Evolutionary conservation across 1,140 invertebrate species (phyloP).

Genomic region (Trachymyrmex cornetzi): DNA sequence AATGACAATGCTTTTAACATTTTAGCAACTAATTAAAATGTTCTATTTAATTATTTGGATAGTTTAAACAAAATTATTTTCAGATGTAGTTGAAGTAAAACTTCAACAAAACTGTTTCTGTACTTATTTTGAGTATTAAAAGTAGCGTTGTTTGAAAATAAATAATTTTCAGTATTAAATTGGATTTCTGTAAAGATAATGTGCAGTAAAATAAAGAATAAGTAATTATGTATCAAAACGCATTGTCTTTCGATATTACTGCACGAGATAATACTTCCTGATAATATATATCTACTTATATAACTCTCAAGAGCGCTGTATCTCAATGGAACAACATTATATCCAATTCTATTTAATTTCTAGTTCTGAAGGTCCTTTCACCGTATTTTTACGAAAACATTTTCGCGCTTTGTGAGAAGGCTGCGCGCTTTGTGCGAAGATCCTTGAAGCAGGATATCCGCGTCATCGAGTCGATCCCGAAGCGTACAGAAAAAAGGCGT

Average conservation of each 20-base stretch:
- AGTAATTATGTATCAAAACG: background rate
- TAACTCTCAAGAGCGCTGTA: background rate
- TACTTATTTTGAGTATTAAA: too few relatives aligned
- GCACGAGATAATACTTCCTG: background rate
- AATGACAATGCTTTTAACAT: too few relatives aligned
- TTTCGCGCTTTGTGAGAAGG: background rate
- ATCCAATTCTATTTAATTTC: background rate
- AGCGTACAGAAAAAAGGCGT: conserved; percentile 33
- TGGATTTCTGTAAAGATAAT: too few relatives aligned
- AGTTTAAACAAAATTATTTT: too few relatives aligned
- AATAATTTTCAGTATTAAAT: too few relatives aligned
- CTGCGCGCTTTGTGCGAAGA: background rate
- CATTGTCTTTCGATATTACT: background rate
- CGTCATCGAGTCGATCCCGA: conserved; percentile 12
- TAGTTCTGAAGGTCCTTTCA: background rate
- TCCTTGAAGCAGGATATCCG: conserved; percentile 52
- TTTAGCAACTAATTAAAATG: too few relatives aligned
- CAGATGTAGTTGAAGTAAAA: too few relatives aligned
- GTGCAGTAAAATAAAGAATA: background rate
- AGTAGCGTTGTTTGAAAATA: too few relatives aligned
- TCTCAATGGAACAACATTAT: background rate
- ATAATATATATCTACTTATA: background rate
- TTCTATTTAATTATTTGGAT: too few relatives aligned
- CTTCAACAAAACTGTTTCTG: too few relatives aligned
- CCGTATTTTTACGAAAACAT: background rate